These are phyloP conservation scores for Harpegnathos saltator DNA, from an alignment of 1,140 invertebrate species.

Conservation along the genomic window DNA sequence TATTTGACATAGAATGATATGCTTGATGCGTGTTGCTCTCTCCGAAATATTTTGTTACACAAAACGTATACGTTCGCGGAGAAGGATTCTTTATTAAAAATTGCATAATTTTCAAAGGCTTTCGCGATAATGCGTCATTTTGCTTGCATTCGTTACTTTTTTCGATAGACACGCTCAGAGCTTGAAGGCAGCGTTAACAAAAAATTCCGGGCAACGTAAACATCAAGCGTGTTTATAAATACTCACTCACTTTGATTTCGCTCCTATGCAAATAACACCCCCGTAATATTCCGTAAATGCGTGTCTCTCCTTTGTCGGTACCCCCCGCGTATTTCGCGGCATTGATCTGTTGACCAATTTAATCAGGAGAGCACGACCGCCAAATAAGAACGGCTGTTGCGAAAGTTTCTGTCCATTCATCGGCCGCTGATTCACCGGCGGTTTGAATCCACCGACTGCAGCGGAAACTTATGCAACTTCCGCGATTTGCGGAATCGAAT, in stretches of 20 bases:
- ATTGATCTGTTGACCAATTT: slow-evolving; percentile 19
- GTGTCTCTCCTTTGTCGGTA: background rate
- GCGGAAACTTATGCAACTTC: slow-evolving; percentile 15
- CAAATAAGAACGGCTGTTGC: background rate
- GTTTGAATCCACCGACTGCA: background rate
- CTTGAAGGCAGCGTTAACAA: too few species aligned
- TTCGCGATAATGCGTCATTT: too few species aligned
- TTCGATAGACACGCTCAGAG: too few species aligned
- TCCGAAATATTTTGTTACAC: too few species aligned
- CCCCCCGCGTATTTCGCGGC: background rate
- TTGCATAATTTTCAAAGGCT: too few species aligned
- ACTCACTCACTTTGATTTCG: background rate
- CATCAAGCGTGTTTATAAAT: background rate
- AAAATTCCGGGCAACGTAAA: too few species aligned
- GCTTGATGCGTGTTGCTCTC: too few species aligned
- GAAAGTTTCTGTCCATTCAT: slow-evolving; percentile 12
- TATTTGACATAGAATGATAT: too few species aligned
- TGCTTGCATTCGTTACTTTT: too few species aligned
- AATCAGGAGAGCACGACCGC: background rate
- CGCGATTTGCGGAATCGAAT: slow-evolving; percentile 32
- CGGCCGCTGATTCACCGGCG: background rate
- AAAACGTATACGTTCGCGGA: too few species aligned
- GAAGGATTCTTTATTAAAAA: too few species aligned
- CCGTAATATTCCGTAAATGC: slow-evolving; percentile 9
- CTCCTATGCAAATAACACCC: background rate